Evolutionary conservation across 2,888 invertebrate genomes (phyloP), one percentile per base, ranked within the genome.

Genomic region (Pharmacophagus antenor): DNA sequence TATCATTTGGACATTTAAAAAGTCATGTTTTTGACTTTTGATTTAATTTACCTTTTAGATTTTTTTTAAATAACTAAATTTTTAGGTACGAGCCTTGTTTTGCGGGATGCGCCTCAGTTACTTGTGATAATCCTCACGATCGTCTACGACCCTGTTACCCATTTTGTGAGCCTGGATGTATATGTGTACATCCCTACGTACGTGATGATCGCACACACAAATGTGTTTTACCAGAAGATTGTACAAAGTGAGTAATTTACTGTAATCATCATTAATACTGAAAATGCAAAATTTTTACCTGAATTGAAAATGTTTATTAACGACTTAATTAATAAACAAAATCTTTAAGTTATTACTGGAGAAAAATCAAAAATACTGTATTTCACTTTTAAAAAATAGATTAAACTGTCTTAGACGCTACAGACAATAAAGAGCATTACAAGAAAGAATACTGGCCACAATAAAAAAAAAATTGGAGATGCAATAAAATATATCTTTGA

Each of bases 171-270:
- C 77, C 87, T 0, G 90, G 90, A 22, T 90, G 90, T 68, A 77
- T 89, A 46, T 90, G 90, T 67, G 69, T 76, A 15, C 81, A 77
- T 20, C 89, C 89, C 0, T 86, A 84, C 62, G 85, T 89, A 1
- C 71, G 90, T 3, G 90, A 90, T 63, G 90, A 89, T 63, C 74
- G 90, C 47, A 90, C 90, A n/a, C 89, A 90, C 67, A 90, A 90
- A 66, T 90, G 90, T 63, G 83, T 89, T 15, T 62, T 84, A 46
- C 85, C 84, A 0, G 87, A 86, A 17, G 87, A 90, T 23, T 89
- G 90, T 69, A 84, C 88, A n/a, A 88, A 85, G 89, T 90, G 74
- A 75, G 72, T 61, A 4, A 12, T 44, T n/a, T 44, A 18, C 10
- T 20, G n/a, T 37, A 37, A 37, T 37, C 15, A 37, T 37, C 15